phyloP scores from a whole-genome alignment of 2,113 vertebrate genomes.

The Illadopsis cleaveri region DNA sequence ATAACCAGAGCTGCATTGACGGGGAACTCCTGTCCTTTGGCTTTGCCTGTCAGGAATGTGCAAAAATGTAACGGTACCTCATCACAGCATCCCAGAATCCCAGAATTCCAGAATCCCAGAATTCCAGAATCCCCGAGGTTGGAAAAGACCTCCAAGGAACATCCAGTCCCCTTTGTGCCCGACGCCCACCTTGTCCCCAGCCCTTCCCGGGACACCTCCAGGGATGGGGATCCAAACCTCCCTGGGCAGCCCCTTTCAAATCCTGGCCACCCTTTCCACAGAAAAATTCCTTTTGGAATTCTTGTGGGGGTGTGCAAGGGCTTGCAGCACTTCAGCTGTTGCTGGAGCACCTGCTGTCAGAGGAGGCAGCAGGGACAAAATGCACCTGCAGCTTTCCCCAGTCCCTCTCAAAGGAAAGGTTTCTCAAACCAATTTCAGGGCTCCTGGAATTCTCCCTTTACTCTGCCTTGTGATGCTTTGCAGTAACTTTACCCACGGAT shows the following conservation, averaged over 20 bases:
- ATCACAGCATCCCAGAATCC: background rate
- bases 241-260: background rate
- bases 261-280: rapidly evolving
- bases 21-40: background rate
- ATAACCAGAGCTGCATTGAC: background rate
- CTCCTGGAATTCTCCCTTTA: background rate
- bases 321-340: background rate
- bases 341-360: background rate
- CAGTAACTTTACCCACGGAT: background rate
- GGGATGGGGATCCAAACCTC: background rate
- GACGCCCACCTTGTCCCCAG: rapidly evolving
- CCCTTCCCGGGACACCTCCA: rapidly evolving
- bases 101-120: background rate
- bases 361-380: background rate
- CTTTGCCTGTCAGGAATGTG: background rate
- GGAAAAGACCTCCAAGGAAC: background rate
- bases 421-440: background rate
- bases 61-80: background rate
- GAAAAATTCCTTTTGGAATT: background rate
- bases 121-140: background rate
- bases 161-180: rapidly evolving
- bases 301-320: background rate
- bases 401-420: background rate
- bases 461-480: background rate
- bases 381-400: background rate